Base-by-base conservation (phyloP, 1,140 invertebrate species). In the Drosophila takahashii region DNA sequence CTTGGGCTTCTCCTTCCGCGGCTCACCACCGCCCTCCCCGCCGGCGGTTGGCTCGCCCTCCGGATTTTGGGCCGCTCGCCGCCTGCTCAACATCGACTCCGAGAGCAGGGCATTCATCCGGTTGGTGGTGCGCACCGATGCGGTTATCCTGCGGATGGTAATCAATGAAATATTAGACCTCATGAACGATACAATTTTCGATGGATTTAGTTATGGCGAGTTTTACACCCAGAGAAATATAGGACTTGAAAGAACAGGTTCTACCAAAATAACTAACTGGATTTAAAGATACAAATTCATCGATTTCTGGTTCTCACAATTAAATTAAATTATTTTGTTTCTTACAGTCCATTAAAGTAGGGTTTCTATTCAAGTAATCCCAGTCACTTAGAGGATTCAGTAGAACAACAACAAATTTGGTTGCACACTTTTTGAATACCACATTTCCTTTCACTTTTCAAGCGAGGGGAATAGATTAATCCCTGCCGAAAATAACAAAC, bases 81-180 rank as follows among this genome's bases (percentile, higher is more conserved):
- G 67, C 11, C 80, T 70, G 27, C 74, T 85, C 27, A 91, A 42
- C 91, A 92, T 91, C 8, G 91, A 91, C 51, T 92, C 91, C 22
- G 90, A 91, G 15, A 92, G 86, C 41, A 92, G 27, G 1, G 90
- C 91, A 71, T 92, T 92, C 89, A 92, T 92, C 22, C 91, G 91
- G 61, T 92, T 92, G 42, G 91, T 92, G 57, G 91, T 92, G 7
- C 91, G 81, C 73, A 92, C 91, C 5, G 91, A 92, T 27, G 91
- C 90, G 16, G 91, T 92, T 48, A 92, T 92, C 44, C 91, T 92
- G 27, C 47, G 50, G 48, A 76, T 47, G 37, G 6, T 27, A 64
- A 26, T n/a, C 15, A 4, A 8, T 11, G 9, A 11, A n/a, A 27
- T 53, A 53, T 36, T 34, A 66, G 9, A 10, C 41, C 16, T 15